Conservation (phyloP, 2,113 vertebrate species). For the Chaenogobius annularis region DNA sequence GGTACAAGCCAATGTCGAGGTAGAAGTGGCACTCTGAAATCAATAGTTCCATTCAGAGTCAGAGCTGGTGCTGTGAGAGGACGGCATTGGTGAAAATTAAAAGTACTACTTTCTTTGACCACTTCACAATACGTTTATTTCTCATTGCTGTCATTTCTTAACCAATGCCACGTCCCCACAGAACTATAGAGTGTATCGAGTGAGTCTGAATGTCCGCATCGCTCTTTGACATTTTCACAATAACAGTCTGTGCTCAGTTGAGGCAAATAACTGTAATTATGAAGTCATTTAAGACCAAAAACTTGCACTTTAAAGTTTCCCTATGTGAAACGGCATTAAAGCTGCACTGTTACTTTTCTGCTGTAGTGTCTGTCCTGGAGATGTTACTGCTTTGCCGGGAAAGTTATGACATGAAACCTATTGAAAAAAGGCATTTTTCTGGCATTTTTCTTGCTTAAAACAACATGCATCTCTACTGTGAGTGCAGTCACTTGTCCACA, state of each 20-base stretch:
- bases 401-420: too few species aligned
- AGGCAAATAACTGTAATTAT: constrained; percentile 56
- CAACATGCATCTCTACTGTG: too few species aligned
- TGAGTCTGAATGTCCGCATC: constrained; percentile 16
- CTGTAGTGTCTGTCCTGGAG: too few species aligned
- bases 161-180: background rate
- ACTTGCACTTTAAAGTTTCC: too few species aligned
- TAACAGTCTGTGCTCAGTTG: constrained; percentile 26
- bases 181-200: background rate
- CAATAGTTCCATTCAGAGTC: constrained; percentile 46
- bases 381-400: too few species aligned
- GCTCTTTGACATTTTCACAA: constrained; percentile 41
- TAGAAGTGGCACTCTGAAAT: constrained; percentile 48
- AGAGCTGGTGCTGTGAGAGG: background rate
- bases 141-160: background rate
- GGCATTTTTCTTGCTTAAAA: too few species aligned
- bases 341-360: too few species aligned
- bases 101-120: constrained; percentile 9
- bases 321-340: too few species aligned
- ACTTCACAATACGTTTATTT: background rate
- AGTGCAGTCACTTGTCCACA: too few species aligned
- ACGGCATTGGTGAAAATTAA: constrained; percentile 36
- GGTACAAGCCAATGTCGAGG: constrained; percentile 42
- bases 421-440: too few species aligned
- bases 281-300: constrained; percentile 27